Evolutionary conservation across 23 tunicate species (phyloP), one percentile per base, ranked within the genome.

Genomic region (Styela plicata): DNA sequence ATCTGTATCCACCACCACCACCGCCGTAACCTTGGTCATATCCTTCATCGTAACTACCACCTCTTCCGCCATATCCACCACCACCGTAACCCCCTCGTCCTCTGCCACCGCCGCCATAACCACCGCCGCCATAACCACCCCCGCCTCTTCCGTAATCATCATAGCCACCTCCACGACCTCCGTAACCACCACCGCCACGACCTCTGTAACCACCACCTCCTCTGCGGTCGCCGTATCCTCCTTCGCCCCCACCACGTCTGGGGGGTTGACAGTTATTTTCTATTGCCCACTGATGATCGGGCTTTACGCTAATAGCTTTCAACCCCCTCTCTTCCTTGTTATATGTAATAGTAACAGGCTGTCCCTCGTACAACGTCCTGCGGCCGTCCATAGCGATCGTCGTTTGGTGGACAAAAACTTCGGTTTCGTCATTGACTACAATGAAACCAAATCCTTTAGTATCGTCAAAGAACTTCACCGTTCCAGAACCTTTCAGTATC

Each of bases 331-430:
- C 77, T 30, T 71, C 77, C 13, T 32, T 71, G 36, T 3, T 18
- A 71, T 71, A 71, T 2, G 34, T 34, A 5, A 71, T 5, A 71
- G 26, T 34, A 5, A 31, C 36, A n/a, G 77, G 77, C 17, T 71
- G 77, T 13, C 29, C 34, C 37, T 71, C 36, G 77, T 71, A 17
- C 34, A 71, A 36, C 3, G 77, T 71, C 35, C 77, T 71, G 35
- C 29, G 77, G 7, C 77, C 77, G 3, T 71, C 77, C 77, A 71
- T 71, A 5, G 26, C 17, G 35, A 71, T 71, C 29, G 26, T 71
- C 37, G 77, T 71, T 71, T 71, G 77, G 36, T 71, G 77, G 17
- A 71, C 77, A 36, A 71, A 71, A 22, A 71, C 36, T 71, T 71
- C 77, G 7, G 70, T 66, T 34, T 71, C 34, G 34, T 71, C 37